phyloP scores from a whole-genome alignment of 2,888 invertebrate genomes.

The Drosophila paranaensis region DNA sequence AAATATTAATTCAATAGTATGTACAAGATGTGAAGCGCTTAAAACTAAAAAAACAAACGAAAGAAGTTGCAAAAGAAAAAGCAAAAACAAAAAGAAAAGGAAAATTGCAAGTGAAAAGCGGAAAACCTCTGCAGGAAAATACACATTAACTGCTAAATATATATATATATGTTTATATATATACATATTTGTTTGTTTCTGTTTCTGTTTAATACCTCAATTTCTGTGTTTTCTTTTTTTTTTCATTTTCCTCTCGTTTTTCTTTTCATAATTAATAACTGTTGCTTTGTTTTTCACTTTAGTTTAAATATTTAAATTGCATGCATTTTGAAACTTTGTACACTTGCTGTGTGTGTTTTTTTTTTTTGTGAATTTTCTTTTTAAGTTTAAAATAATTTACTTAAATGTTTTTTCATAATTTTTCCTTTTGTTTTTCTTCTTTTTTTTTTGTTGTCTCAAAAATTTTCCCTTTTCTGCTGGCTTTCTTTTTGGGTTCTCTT shows the following conservation, averaged over 20 bases:
- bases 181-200: constrained; percentile 13
- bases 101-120: constrained; percentile 27
- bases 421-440: constrained; percentile 19
- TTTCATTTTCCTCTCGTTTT: constrained; percentile 11
- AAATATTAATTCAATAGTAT: constrained; percentile 48
- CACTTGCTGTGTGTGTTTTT: constrained; percentile 61
- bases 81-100: constrained; percentile 21
- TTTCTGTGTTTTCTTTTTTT: constrained; percentile 6
- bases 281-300: constrained; percentile 40
- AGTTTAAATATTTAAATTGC: constrained; percentile 79
- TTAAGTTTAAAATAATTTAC: constrained; percentile 62
- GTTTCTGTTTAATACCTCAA: constrained; percentile 44
- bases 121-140: constrained; percentile 21
- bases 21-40: constrained; percentile 63
- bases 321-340: constrained; percentile 79
- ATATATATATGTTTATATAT: constrained; percentile 2
- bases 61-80: constrained; percentile 17
- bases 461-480: constrained; percentile 17
- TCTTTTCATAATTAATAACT: constrained; percentile 71
- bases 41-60: constrained; percentile 71
- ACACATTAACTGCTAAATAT: constrained; percentile 41
- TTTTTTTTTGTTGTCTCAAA: no score
- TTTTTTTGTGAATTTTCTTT: constrained; percentile 35
- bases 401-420: constrained; percentile 25
- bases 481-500: constrained; percentile 18